phyloP scores from a whole-genome alignment of 2,797 vertebrate species.

The Cygnus olor region DNA sequence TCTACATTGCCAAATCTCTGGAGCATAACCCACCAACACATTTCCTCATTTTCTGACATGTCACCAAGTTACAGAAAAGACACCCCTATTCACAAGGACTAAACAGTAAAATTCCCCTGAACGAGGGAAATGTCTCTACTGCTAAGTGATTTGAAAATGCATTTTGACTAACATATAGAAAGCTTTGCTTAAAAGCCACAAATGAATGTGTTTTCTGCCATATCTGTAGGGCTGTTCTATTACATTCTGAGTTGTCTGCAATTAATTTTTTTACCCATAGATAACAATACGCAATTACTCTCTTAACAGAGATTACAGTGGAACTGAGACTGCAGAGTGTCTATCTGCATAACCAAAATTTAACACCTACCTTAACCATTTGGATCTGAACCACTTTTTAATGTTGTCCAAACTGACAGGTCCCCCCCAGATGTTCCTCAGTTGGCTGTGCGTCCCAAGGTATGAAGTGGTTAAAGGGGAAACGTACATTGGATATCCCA shows the following conservation, averaged over 20 bases:
- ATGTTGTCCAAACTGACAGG: slow-evolving; percentile 88
- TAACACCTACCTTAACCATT: slow-evolving; percentile 91
- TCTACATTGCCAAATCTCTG: neutral
- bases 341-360: neutral
- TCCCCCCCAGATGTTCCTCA: slow-evolving; percentile 89
- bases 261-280: neutral
- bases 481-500: slow-evolving; percentile 98
- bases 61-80: neutral
- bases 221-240: neutral
- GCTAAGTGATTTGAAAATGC: neutral
- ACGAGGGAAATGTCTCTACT: neutral
- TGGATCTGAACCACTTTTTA: slow-evolving; percentile 89
- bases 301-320: slow-evolving; percentile 1
- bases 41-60: neutral
- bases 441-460: slow-evolving; percentile 89
- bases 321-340: neutral
- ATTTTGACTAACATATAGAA: neutral
- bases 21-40: neutral
- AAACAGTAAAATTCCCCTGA: neutral
- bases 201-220: neutral
- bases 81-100: neutral
- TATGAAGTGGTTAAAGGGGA: slow-evolving; percentile 96
- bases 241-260: neutral
- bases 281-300: neutral
- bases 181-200: neutral